These are phyloP conservation scores for Zophobas morio DNA, from an alignment of 1,140 invertebrate species.

Conservation along the genomic window DNA sequence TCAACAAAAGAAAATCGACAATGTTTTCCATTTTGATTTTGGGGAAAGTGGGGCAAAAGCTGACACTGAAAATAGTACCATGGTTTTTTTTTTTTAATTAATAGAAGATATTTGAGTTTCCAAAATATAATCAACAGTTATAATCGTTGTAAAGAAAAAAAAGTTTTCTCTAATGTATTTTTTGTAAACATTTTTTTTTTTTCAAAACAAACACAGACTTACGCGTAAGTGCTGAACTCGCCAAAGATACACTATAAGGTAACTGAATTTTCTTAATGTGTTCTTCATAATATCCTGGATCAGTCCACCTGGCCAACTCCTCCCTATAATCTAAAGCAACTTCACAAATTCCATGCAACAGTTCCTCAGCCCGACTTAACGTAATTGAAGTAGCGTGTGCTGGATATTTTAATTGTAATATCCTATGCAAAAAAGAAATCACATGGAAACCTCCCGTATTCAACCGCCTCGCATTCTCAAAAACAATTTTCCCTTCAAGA, in stretches of 20 bases:
- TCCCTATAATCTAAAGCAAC: slow-evolving; percentile 85
- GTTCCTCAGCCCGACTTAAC: slow-evolving; percentile 87
- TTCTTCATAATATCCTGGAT: slow-evolving; percentile 85
- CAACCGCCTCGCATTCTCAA: slow-evolving; percentile 82
- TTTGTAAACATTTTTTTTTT: slow-evolving; percentile 3
- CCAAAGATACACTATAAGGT: slow-evolving; percentile 78
- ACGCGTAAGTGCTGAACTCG: slow-evolving; percentile 71
- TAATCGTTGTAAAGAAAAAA: not conserved
- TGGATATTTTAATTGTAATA: slow-evolving; percentile 96
- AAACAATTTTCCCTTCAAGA: slow-evolving; percentile 79
- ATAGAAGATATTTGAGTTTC: no score
- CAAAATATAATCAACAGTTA: not conserved
- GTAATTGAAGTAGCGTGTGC: slow-evolving; percentile 91
- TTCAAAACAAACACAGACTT: slow-evolving; percentile 41
- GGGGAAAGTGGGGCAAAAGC: no score
- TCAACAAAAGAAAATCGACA: no score
- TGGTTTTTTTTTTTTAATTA: no score
- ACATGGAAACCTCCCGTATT: slow-evolving; percentile 92
- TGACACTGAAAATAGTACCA: no score
- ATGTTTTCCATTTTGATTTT: no score
- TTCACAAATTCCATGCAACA: slow-evolving; percentile 85
- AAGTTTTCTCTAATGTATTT: no score
- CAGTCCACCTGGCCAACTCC: slow-evolving; percentile 85
- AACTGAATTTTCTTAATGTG: slow-evolving; percentile 90
- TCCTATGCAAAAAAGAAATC: slow-evolving; percentile 86